A percentile compares a stretch with the other conserved stretches of the same genome.
Evolutionary conservation across 1,140 invertebrate species (phyloP).

Genomic region (Glossosoma conforme): DNA sequence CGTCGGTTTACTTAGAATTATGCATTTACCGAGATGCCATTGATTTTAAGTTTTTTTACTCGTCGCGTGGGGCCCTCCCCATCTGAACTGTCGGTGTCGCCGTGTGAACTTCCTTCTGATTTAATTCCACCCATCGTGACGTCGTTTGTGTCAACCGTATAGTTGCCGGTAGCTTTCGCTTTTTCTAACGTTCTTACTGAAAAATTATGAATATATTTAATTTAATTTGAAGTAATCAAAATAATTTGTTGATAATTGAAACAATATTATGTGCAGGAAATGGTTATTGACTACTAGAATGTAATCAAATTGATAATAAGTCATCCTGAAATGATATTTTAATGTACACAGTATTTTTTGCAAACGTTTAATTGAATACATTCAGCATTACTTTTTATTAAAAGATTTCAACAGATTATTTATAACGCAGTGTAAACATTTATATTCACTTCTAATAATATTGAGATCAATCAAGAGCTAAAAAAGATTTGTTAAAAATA

Average conservation of each 20-base stretch:
- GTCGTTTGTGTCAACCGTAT: slow-evolving; percentile 32
- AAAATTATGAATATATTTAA: slow-evolving; percentile 31
- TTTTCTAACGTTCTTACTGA: slow-evolving; percentile 62
- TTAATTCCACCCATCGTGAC: slow-evolving; percentile 45
- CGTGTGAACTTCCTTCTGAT: slow-evolving; percentile 47
- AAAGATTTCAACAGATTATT: too few relatives aligned
- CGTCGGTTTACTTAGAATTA: too few relatives aligned
- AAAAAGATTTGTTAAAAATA: too few relatives aligned
- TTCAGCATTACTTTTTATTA: too few relatives aligned
- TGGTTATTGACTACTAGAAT: not conserved
- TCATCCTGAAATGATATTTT: too few relatives aligned
- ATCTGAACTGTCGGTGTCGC: slow-evolving; percentile 49
- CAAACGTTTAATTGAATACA: too few relatives aligned
- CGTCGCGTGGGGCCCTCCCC: slow-evolving; percentile 47
- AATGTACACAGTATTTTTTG: too few relatives aligned
- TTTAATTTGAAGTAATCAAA: not conserved
- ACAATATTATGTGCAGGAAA: not conserved
- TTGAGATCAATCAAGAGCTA: too few relatives aligned
- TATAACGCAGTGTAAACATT: too few relatives aligned
- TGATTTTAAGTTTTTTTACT: slow-evolving; percentile 49
- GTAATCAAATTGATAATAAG: too few relatives aligned
- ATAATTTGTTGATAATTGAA: not conserved
- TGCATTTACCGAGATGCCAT: slow-evolving; percentile 39
- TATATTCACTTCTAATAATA: too few relatives aligned
- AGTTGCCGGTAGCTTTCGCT: slow-evolving; percentile 60